Conservation (phyloP, 1,140 invertebrate genomes). For the Vollenhovia emeryi region DNA sequence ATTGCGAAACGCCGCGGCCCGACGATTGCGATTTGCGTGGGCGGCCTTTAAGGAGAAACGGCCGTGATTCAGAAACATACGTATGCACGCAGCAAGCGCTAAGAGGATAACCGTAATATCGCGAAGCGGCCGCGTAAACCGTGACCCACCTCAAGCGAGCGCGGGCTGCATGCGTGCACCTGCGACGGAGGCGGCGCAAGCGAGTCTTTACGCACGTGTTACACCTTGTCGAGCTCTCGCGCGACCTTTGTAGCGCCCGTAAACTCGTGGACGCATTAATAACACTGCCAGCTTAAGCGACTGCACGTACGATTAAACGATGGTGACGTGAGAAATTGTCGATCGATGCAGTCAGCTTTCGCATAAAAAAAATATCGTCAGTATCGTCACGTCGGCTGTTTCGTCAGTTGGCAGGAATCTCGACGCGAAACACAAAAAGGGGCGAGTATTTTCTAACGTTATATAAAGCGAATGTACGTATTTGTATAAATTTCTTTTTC, state of each 20-base stretch:
- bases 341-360: not conserved
- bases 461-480: not conserved
- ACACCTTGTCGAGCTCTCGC: conserved; percentile 36
- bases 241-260: conserved; percentile 16
- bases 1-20: conserved; percentile 45
- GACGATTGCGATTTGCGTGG: conserved; percentile 12
- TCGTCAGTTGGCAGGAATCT: not conserved
- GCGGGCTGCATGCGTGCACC: conserved; percentile 36
- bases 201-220: conserved; percentile 40
- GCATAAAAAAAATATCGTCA: not conserved
- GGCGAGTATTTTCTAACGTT: not conserved
- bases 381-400: not conserved
- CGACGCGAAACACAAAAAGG: too few relatives aligned
- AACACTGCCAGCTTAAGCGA: not conserved
- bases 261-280: not conserved
- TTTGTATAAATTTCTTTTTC: not conserved
- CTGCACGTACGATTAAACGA: conserved; percentile 4
- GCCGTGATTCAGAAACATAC: conserved; percentile 40
- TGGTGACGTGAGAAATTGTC: not conserved
- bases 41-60: conserved; percentile 5
- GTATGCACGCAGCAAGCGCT: not conserved
- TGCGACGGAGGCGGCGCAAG: conserved; percentile 14
- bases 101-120: conserved; percentile 41
- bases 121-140: conserved; percentile 31
- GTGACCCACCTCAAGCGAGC: conserved; percentile 45